Percentiles rank a stretch among this genome's conserved stretches.
phyloP scores from a whole-genome alignment of 2,888 invertebrate species.

The Drosophila heteroneura region DNA sequence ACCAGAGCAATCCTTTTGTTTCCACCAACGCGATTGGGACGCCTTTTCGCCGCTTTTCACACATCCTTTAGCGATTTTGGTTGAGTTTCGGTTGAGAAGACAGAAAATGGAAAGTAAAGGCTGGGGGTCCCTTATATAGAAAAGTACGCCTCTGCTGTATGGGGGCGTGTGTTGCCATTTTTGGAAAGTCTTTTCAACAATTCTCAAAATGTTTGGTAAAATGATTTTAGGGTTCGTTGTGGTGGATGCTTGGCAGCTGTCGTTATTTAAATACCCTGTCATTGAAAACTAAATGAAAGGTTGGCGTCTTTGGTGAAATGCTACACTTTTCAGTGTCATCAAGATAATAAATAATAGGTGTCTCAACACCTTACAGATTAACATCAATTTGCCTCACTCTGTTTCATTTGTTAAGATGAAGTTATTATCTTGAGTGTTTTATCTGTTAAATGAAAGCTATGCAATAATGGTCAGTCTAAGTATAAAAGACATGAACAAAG shows the following conservation, averaged over 20 bases:
- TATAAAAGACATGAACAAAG: too few species aligned
- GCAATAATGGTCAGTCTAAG: neutral
- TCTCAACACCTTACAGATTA: neutral
- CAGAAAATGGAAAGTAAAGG: neutral
- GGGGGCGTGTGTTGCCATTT: constrained; percentile 37
- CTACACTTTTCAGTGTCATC: neutral
- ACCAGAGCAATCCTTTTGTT: constrained; percentile 66
- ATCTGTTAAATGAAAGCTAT: constrained; percentile 5
- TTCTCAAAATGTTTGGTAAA: constrained; percentile 67
- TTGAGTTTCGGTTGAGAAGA: constrained; percentile 17
- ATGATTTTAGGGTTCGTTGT: constrained; percentile 49
- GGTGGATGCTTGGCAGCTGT: constrained; percentile 56
- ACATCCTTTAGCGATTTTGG: constrained; percentile 70
- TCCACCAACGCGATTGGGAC: constrained; percentile 43
- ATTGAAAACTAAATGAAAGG: neutral
- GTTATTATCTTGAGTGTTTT: neutral
- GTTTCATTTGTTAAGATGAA: neutral
- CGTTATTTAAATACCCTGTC: constrained; percentile 43
- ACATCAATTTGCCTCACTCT: neutral
- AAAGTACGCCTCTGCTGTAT: constrained; percentile 21
- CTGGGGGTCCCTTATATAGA: neutral
- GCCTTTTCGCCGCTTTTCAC: constrained; percentile 71
- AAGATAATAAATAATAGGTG: constrained; percentile 17
- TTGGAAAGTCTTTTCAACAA: constrained; percentile 67
- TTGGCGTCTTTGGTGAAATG: neutral